Base-by-base conservation (phyloP, 2,888 invertebrate species). In the Eupithecia subumbrata region DNA sequence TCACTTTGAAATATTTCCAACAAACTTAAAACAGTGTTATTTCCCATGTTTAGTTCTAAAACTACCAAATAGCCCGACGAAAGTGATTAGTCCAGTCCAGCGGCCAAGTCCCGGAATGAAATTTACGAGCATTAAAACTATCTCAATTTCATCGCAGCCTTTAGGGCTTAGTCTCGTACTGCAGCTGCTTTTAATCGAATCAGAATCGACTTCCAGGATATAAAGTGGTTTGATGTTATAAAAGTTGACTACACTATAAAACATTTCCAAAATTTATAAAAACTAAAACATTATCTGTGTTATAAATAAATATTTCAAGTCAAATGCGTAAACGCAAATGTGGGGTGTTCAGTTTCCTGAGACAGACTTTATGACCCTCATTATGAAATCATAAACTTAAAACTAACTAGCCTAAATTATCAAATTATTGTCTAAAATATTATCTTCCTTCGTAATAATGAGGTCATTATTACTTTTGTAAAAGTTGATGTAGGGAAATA, bases 61-160 rank as follows among this genome's bases (percentile, higher is more conserved):
- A 89, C 87, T 92, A 84, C 84, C 88, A 87, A 91, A 90, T 89
- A 89, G 83, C 84, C 85, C 82, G 85, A 84, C 85, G 86, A 88
- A 88, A 91, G 87, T 90, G 91, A 93, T 93, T 92, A 91, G 90
- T 90, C 87, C 90, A 91, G 90, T 89, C 86, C 89, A 90, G 87
- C 88, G 89, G 81, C 83, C 82, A 85, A 89, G 89, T 86, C 87
- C 89, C 88, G 85, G 84, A 90, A 92, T 89, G 84, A 92, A 93
- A 94, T 93, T 94, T 93, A 93, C 90, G 92, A 90, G 90, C 91
- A 91, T 94, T 93, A 93, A 92, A 94, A 94, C 94, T 94, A 94
- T 92, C 91, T 93, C 90, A 88, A 90, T 91, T 93, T 89, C 90
- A 92, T 91, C 90, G 88, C 81, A 84, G 87, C 88, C 88, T 89